Evolutionary conservation across 2,888 invertebrate species (phyloP).

Genomic region (Colostygia pectinataria): DNA sequence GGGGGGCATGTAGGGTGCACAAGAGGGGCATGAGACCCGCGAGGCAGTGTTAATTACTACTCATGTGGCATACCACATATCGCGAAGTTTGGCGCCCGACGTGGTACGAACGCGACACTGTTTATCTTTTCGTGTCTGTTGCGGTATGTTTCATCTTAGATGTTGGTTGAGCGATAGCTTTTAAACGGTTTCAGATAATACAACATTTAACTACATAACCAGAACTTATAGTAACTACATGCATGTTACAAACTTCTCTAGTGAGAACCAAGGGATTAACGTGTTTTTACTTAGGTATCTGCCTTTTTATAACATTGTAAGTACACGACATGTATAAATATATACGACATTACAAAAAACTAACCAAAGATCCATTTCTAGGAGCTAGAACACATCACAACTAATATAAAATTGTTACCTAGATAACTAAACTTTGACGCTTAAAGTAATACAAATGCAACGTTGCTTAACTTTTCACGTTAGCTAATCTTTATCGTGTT

Average conservation of each 20-base stretch:
- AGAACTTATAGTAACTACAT: too few relatives aligned
- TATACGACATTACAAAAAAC: too few relatives aligned
- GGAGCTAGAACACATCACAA: too few relatives aligned
- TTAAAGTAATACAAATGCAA: conserved; percentile 2
- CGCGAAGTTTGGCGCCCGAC: conserved; percentile 77
- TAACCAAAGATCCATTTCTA: too few relatives aligned
- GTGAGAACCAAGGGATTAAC: too few relatives aligned
- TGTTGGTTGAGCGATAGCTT: conserved; percentile 44
- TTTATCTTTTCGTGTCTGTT: conserved; percentile 72
- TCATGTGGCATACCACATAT: conserved; percentile 79
- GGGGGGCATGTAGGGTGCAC: conserved; percentile 31
- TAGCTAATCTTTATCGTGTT: neutral
- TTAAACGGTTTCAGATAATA: conserved; percentile 2
- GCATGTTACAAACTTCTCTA: too few relatives aligned
- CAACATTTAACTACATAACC: neutral
- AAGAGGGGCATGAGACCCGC: conserved; percentile 42
- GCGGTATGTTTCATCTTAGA: conserved; percentile 53
- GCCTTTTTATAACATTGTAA: too few relatives aligned
- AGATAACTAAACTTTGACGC: conserved; percentile 1
- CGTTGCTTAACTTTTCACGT: conserved; percentile 6
- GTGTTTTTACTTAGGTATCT: too few relatives aligned
- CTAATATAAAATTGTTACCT: too few relatives aligned
- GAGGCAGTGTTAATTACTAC: conserved; percentile 80
- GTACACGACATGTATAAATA: too few relatives aligned
- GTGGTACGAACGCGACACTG: conserved; percentile 55